phyloP scores from a whole-genome alignment of 2,113 vertebrate species.

The Craseonycteris thonglongyai region DNA sequence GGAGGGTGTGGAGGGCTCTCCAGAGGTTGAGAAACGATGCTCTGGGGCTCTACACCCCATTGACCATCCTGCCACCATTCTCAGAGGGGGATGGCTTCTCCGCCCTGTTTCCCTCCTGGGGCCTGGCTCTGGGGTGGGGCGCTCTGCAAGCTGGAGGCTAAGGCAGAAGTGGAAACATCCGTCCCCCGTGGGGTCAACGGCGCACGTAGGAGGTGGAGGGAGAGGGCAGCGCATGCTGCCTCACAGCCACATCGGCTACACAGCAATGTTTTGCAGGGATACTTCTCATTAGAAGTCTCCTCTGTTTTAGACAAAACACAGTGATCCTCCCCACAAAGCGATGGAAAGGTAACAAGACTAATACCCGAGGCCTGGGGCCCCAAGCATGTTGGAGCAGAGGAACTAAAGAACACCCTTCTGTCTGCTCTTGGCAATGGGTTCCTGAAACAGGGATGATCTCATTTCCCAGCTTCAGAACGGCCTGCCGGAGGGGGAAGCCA shows the following conservation, averaged over 20 bases:
- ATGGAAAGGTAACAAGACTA: background rate
- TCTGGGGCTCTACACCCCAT: background rate
- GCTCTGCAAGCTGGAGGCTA: background rate
- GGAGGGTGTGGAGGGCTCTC: too few species aligned
- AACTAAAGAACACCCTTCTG: background rate
- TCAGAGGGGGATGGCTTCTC: background rate
- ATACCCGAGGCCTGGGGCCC: background rate
- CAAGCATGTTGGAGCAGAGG: background rate
- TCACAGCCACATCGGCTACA: background rate
- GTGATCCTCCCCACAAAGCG: background rate
- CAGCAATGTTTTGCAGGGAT: background rate
- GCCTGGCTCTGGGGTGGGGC: background rate
- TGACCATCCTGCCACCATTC: background rate
- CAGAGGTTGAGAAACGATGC: background rate
- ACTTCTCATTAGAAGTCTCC: background rate
- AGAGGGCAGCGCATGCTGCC: background rate
- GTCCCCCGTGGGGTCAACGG: background rate
- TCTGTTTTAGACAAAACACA: conserved; percentile 40
- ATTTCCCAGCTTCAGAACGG: background rate
- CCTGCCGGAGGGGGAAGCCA: background rate
- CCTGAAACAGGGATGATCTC: background rate
- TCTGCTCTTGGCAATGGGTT: background rate
- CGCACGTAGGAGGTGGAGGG: background rate
- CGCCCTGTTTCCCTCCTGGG: background rate
- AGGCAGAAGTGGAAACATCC: background rate